Percentiles rank a stretch among this genome's conserved stretches.
Conservation (phyloP, 2,888 invertebrate genomes). For the Trichopoda pennipes region DNA sequence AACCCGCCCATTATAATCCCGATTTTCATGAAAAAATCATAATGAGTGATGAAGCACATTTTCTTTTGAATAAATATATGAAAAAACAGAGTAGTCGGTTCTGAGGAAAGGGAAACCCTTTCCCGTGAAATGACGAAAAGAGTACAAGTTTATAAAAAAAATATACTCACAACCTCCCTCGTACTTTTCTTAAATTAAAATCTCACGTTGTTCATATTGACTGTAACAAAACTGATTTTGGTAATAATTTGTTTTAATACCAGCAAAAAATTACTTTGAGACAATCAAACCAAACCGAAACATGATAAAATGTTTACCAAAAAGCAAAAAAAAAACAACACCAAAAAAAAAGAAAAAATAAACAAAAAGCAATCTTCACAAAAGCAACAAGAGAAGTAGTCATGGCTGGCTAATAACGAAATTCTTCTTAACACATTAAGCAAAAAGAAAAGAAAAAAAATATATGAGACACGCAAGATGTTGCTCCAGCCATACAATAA, state of each 20-base stretch:
- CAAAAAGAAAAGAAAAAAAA: not conserved
- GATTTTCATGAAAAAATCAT: too few species aligned
- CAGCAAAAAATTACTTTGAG: not conserved
- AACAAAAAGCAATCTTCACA: not conserved
- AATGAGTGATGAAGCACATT: too few species aligned
- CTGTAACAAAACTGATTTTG: too few species aligned
- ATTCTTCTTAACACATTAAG: constrained; percentile 23
- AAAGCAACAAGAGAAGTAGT: not conserved
- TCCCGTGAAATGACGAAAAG: too few species aligned
- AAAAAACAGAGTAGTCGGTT: too few species aligned
- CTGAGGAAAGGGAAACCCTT: too few species aligned
- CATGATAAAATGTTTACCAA: not conserved
- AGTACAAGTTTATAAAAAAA: too few species aligned
- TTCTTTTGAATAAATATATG: too few species aligned
- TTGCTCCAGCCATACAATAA: not conserved
- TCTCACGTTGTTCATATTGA: too few species aligned
- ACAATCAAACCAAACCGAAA: not conserved
- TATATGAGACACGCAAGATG: constrained; percentile 1
- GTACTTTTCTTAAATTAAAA: too few species aligned
- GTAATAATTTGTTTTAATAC: not conserved
- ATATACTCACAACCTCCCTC: too few species aligned
- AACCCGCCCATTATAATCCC: too few species aligned
- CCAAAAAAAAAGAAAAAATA: not conserved
- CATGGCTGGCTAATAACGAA: not conserved
- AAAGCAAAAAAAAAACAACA: not conserved